Evolutionary conservation across 2,797 vertebrate genomes (phyloP), one percentile per base, ranked within the genome.

Genomic region (Pangasius djambal): DNA sequence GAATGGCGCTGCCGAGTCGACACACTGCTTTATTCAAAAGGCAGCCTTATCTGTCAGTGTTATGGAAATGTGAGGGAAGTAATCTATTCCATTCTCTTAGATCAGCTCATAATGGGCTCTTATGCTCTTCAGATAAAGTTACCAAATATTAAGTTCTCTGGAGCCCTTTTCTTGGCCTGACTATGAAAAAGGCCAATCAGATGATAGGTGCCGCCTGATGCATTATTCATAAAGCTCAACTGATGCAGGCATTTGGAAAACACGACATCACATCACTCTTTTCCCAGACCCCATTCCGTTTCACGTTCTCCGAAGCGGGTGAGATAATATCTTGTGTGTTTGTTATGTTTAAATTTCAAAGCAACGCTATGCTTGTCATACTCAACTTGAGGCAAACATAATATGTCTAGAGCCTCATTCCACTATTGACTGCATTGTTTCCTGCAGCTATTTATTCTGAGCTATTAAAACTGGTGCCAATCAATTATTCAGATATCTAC

Each of bases 221-320:
- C 86, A 92, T 91, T 91, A 91, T 92, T 90, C 78, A 91, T 88
- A 50, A 74, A 82, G 15, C 55, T 82, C n/a, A 65, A 44, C 63
- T 4, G 81, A 88, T 90, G 69, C 37, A 77, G 74, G 86, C 31
- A 48, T 77, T 87, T 63, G 70, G 57, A 57, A 83, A 89, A 87
- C 88, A 87, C 37, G 65, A 85, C 65, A 69, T 77, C 84, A 83
- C 69, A 69, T 86, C 18, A 83, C 28, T 52, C 57, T 78, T 90
- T 82, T 55, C n/a, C 34, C 70, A 86, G 52, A 88, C 86, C 77
- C 63, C 59, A 34, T 84, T 74, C 70, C 50, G 15, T 70, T 69
- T 81, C 31, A 86, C 22, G 18, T 78, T 86, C 78, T 40, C n/a
- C 70, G 75, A 74, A 67, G 22, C 44, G 48, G 10, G 25, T 59